These are phyloP conservation scores for Mionectes macconnelli DNA, from an alignment of 2,113 vertebrate genomes.

Conservation along the genomic window DNA sequence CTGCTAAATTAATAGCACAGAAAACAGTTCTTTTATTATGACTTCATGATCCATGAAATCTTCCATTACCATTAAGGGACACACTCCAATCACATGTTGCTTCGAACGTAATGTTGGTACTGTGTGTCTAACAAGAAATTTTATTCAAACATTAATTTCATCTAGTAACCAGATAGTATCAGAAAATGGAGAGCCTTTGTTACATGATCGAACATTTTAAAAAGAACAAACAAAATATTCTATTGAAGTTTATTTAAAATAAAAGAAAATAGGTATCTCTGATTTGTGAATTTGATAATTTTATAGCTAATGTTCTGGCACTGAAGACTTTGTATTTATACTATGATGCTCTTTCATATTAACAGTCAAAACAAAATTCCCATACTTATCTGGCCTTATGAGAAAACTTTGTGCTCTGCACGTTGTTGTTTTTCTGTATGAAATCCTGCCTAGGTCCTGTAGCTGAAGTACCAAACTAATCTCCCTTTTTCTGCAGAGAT, in stretches of 20 bases:
- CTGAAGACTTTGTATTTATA: neutral
- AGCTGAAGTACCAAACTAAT: neutral
- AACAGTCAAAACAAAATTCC: neutral
- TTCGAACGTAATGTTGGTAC: neutral
- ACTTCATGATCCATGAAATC: neutral
- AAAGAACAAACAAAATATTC: neutral
- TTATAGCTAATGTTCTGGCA: neutral
- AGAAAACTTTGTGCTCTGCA: neutral
- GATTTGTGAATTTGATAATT: neutral
- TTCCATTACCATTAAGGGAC: neutral
- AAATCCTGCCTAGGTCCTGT: neutral
- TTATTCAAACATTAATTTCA: neutral
- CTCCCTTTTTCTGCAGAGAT: neutral
- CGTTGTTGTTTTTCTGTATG: neutral
- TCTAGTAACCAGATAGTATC: neutral
- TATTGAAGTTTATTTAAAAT: neutral
- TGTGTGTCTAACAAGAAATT: neutral
- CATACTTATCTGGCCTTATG: neutral
- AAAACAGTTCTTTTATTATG: neutral
- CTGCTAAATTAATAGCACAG: neutral
- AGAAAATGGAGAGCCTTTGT: neutral
- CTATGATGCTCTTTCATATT: neutral
- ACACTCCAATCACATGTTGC: neutral
- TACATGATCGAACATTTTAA: neutral
- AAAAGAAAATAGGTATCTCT: neutral